phyloP scores from a whole-genome alignment of 2,113 vertebrate genomes.

The Catharus bicknelli region DNA sequence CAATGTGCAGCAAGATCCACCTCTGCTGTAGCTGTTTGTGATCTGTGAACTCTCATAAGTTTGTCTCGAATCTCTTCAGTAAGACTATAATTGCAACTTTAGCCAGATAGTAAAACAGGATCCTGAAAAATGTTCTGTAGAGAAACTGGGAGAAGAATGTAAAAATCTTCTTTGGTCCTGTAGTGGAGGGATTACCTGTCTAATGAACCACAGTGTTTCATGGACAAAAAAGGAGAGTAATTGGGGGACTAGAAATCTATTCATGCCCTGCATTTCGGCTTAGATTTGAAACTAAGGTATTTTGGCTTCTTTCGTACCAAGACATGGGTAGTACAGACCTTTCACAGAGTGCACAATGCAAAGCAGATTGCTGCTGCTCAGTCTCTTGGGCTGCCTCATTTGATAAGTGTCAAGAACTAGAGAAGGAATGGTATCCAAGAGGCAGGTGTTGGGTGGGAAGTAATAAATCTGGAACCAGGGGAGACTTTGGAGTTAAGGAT shows the following conservation, averaged over 20 bases:
- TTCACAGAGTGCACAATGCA: neutral
- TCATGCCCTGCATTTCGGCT: neutral
- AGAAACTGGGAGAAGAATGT: neutral
- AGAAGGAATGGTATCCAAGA: neutral
- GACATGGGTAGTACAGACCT: neutral
- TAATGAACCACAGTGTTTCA: neutral
- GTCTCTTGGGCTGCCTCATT: neutral
- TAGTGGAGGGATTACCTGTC: neutral
- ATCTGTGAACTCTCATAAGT: neutral
- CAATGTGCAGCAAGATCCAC: neutral
- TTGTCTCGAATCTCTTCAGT: neutral
- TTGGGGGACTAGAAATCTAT: neutral
- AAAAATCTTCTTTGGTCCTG: conserved; percentile 20
- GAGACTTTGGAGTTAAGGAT: neutral
- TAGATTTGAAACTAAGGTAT: neutral
- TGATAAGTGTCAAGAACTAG: neutral
- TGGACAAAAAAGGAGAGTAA: neutral
- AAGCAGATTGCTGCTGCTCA: neutral
- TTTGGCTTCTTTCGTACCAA: neutral
- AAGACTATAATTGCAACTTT: neutral
- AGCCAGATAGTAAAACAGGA: neutral
- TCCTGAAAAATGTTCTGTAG: neutral
- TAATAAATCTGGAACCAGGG: neutral
- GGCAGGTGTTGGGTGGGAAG: neutral
- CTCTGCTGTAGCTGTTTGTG: neutral